Conservation (phyloP, 2,888 invertebrate genomes). For the Heliconius ismenius region DNA sequence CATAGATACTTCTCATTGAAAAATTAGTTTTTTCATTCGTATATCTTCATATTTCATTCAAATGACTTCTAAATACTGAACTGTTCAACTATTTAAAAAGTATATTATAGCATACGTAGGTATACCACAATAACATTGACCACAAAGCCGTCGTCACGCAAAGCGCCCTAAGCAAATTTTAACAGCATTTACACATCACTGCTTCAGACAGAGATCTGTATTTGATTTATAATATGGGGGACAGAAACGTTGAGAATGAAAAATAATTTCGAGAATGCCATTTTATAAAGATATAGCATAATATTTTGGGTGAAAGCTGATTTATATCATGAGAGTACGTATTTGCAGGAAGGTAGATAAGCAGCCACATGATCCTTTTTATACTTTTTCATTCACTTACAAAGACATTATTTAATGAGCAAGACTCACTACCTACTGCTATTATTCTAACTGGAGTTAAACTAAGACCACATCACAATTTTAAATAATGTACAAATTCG, state of each 20-base stretch:
- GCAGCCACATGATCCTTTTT: background rate
- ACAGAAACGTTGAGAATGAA: conserved; percentile 65
- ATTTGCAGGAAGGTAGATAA: background rate
- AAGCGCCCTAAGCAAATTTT: conserved; percentile 45
- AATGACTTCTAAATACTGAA: background rate
- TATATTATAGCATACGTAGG: background rate
- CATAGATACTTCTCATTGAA: background rate
- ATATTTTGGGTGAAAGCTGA: background rate
- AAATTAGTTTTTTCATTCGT: too few species aligned
- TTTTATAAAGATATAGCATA: background rate
- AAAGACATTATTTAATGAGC: background rate
- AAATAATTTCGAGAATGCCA: conserved; percentile 63
- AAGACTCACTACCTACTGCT: background rate
- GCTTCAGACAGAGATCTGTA: conserved; percentile 74
- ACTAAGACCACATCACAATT: too few species aligned
- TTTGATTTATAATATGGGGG: conserved; percentile 80
- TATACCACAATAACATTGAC: conserved; percentile 12
- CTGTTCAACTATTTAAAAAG: conserved; percentile 9
- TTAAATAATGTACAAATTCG: background rate
- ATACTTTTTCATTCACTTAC: background rate
- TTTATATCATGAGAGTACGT: background rate
- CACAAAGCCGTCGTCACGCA: conserved; percentile 27
- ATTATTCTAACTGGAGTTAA: background rate
- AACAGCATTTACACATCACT: conserved; percentile 65
- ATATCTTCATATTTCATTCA: background rate